Conservation (phyloP, 2,888 invertebrate genomes). For the Acanthococcus lagerstroemiae region DNA sequence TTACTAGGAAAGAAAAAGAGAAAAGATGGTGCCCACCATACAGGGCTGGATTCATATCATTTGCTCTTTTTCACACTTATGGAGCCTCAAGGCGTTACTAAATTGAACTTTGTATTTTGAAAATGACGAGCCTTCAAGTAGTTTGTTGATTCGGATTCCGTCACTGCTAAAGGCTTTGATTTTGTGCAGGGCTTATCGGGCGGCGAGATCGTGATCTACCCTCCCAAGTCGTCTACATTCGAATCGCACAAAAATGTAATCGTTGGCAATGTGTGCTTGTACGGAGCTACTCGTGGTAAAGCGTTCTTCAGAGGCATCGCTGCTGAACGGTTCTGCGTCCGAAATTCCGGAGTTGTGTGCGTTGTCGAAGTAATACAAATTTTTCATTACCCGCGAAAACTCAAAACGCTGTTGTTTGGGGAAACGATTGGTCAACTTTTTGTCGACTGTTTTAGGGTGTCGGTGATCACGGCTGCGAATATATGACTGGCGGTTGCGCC, state of each 20-base stretch:
- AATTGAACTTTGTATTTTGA: too few species aligned
- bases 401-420: neutral
- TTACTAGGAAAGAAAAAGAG: too few species aligned
- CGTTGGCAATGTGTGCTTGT: constrained; percentile 94
- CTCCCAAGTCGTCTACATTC: constrained; percentile 65
- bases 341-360: constrained; percentile 92
- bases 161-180: constrained; percentile 9
- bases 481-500: constrained; percentile 94
- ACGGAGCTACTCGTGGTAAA: constrained; percentile 90
- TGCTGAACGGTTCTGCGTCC: constrained; percentile 95
- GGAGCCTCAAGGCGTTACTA: too few species aligned
- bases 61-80: too few species aligned
- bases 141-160: too few species aligned
- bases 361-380: constrained; percentile 65
- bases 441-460: constrained; percentile 71
- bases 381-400: neutral
- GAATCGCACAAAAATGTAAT: constrained; percentile 86
- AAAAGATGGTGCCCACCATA: too few species aligned
- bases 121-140: too few species aligned
- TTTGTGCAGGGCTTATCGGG: constrained; percentile 71
- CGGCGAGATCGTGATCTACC: constrained; percentile 84
- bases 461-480: constrained; percentile 99
- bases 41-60: too few species aligned
- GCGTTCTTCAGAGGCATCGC: constrained; percentile 95
- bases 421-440: neutral